Evolutionary conservation across 1,140 invertebrate genomes (phyloP).

Genomic region (Harlomillsia oculata): DNA sequence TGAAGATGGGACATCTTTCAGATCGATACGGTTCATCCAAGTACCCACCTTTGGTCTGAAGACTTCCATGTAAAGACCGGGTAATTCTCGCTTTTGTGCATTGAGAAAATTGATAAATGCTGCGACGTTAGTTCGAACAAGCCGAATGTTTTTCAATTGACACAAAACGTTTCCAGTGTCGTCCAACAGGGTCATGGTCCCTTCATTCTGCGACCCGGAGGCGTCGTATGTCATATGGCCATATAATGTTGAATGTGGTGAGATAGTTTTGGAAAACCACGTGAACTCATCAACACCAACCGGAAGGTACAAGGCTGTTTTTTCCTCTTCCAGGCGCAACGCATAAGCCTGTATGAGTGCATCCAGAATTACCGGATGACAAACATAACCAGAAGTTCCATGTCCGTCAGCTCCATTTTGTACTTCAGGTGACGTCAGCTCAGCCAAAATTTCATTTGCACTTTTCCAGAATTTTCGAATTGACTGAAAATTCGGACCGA

Average conservation of each 20-base stretch:
- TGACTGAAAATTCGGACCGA: conserved; percentile 19
- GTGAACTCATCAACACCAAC: conserved; percentile 21
- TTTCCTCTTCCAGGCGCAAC: neutral
- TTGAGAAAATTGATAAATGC: conserved; percentile 1
- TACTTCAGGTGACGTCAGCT: neutral
- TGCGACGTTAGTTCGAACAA: neutral
- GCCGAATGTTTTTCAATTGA: conserved; percentile 2
- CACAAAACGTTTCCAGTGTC: neutral
- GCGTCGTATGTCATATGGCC: neutral
- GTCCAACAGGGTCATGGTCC: neutral
- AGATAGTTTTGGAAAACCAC: conserved; percentile 2
- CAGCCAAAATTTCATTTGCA: neutral
- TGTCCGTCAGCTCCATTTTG: neutral
- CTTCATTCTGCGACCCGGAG: neutral
- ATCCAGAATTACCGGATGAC: conserved; percentile 21
- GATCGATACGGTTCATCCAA: neutral
- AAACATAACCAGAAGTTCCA: conserved; percentile 22
- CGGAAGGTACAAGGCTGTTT: conserved; percentile 13
- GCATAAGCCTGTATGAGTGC: conserved; percentile 21
- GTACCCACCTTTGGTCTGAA: conserved; percentile 8
- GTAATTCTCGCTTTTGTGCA: conserved; percentile 5
- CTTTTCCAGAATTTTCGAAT: conserved; percentile 6
- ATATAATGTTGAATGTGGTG: neutral
- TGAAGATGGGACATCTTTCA: neutral
- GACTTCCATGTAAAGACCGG: conserved; percentile 8